phyloP scores from a whole-genome alignment of 2,797 vertebrate genomes.

The Sebastes hopkinsi region DNA sequence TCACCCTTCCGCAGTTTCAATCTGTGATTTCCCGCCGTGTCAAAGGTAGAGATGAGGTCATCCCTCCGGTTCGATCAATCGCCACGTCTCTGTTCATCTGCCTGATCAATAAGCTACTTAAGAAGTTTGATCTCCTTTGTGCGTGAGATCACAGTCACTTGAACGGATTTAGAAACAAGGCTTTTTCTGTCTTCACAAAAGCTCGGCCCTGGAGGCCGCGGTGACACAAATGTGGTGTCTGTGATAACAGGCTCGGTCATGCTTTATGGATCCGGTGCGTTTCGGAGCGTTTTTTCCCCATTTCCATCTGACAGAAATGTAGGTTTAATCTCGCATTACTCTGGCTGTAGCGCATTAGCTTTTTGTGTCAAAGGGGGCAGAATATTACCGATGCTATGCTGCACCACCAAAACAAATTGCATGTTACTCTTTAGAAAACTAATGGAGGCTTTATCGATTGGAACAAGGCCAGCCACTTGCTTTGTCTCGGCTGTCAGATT shows the following conservation, averaged over 20 bases:
- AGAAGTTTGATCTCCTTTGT: slow-evolving; percentile 69
- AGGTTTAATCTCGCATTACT: slow-evolving; percentile 67
- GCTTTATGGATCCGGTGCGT: slow-evolving; percentile 66
- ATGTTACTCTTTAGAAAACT: slow-evolving; percentile 76
- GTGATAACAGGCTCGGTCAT: slow-evolving; percentile 70
- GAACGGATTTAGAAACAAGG: slow-evolving; percentile 46
- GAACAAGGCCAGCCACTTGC: slow-evolving; percentile 75
- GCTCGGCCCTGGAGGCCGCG: slow-evolving; percentile 46
- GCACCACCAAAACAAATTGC: slow-evolving; percentile 69
- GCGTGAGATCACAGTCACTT: slow-evolving; percentile 64
- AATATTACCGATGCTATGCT: slow-evolving; percentile 66
- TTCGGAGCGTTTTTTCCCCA: slow-evolving; percentile 35
- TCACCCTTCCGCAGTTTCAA: slow-evolving; percentile 67
- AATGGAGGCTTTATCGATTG: slow-evolving; percentile 82
- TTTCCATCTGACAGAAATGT: slow-evolving; percentile 64
- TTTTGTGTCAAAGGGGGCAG: slow-evolving; percentile 53
- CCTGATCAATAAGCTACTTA: slow-evolving; percentile 76
- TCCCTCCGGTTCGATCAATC: slow-evolving; percentile 45
- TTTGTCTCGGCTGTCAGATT: slow-evolving; percentile 79
- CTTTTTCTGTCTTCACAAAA: slow-evolving; percentile 41
- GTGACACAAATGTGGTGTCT: slow-evolving; percentile 57
- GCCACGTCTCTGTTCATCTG: slow-evolving; percentile 66
- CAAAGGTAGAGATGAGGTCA: slow-evolving; percentile 71
- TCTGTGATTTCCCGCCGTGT: slow-evolving; percentile 65
- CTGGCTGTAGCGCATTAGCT: slow-evolving; percentile 60